These are phyloP conservation scores for Brachynemurus nebulosus DNA, from an alignment of 2,888 invertebrate species.

Conservation along the genomic window DNA sequence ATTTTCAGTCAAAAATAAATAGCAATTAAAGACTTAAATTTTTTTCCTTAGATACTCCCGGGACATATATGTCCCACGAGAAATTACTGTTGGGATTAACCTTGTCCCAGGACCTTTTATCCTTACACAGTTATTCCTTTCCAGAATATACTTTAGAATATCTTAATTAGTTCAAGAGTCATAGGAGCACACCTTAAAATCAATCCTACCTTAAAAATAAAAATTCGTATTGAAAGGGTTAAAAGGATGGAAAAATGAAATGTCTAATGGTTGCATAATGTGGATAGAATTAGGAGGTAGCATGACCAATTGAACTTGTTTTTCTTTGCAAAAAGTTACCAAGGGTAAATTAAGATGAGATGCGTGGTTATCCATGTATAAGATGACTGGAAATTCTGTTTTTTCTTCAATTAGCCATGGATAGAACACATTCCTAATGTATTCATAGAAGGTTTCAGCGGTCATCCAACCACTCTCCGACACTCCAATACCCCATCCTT, in stretches of 20 bases:
- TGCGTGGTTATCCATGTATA: neutral
- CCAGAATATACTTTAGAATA: no score
- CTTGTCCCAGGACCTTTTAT: no score
- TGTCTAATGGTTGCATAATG: neutral
- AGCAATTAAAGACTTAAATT: no score
- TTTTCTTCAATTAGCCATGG: neutral
- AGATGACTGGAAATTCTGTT: neutral
- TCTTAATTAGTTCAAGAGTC: no score
- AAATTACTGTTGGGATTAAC: no score
- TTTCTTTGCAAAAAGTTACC: neutral
- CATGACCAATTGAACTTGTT: neutral
- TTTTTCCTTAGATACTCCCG: no score
- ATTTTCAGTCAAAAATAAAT: no score
- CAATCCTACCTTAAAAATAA: no score
- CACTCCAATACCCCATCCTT: neutral
- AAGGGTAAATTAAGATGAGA: neutral
- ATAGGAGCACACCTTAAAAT: no score
- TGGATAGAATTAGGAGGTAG: neutral
- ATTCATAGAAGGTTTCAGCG: conserved; percentile 3
- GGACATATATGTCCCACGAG: no score
- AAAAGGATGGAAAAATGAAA: neutral
- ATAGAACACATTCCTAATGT: neutral
- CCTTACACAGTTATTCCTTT: no score
- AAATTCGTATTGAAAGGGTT: no score
- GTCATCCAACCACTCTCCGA: conserved; percentile 4